These are phyloP conservation scores for Mesodorylaimus sp. DNA, from an alignment of 2,888 invertebrate genomes.

Conservation along the genomic window DNA sequence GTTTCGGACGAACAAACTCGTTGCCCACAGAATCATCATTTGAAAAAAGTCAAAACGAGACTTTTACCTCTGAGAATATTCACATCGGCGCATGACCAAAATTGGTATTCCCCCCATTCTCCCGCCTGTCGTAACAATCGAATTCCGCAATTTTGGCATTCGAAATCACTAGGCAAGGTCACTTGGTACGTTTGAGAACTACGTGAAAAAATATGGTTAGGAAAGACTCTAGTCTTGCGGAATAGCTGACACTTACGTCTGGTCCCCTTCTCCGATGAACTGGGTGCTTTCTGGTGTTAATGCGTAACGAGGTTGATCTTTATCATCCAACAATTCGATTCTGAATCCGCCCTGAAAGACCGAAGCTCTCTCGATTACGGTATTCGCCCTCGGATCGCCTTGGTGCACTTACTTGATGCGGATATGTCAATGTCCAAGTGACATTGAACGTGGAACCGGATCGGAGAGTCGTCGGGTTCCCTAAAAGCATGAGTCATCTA, in stretches of 20 bases:
- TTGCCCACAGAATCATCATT: conserved; percentile 41
- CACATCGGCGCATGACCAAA: conserved; percentile 90
- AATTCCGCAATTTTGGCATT: conserved; percentile 70
- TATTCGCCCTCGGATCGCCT: conserved; percentile 3
- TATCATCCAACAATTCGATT: conserved; percentile 61
- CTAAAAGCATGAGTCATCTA: too few relatives aligned
- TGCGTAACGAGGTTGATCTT: conserved; percentile 63
- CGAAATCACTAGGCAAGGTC: conserved; percentile 57
- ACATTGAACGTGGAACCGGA: conserved; percentile 65
- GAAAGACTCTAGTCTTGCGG: neutral
- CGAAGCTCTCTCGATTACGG: neutral
- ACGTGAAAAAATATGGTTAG: neutral
- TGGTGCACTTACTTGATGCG: conserved; percentile 53
- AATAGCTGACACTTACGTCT: conserved; percentile 1
- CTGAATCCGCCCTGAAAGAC: conserved; percentile 67
- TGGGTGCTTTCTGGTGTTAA: conserved; percentile 60
- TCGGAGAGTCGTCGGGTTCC: conserved; percentile 2
- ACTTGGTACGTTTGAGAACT: conserved; percentile 67
- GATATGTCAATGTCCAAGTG: conserved; percentile 81
- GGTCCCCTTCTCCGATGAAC: conserved; percentile 30
- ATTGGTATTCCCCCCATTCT: conserved; percentile 72
- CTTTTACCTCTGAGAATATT: conserved; percentile 12
- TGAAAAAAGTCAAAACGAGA: conserved; percentile 24
- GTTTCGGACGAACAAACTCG: neutral
- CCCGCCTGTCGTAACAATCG: conserved; percentile 69